Percentiles rank a stretch among this genome's conserved stretches.
Conservation (phyloP, 2,797 vertebrate species). For the Graptemys geographica region DNA sequence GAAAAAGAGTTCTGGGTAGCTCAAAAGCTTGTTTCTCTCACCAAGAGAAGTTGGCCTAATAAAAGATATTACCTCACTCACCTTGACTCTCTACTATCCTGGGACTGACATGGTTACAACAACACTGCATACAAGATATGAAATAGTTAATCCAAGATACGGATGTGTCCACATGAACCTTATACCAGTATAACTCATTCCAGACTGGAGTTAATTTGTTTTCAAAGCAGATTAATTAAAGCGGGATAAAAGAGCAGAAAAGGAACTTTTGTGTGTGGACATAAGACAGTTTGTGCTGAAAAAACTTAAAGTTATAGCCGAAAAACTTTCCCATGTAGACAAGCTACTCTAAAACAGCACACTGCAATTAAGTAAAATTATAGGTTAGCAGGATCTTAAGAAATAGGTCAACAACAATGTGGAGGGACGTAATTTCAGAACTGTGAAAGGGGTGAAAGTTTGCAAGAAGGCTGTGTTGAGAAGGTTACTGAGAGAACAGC, state of each 20-base stretch:
- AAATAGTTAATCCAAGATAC: neutral
- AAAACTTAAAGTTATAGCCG: neutral
- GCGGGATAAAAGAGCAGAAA: too few relatives aligned
- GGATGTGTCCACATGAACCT: neutral
- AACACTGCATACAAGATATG: neutral
- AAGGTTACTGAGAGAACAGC: neutral
- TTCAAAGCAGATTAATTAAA: neutral
- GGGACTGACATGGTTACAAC: neutral
- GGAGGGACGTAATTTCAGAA: neutral
- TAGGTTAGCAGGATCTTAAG: too few relatives aligned
- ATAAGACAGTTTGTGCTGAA: neutral
- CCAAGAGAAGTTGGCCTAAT: neutral
- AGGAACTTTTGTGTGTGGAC: neutral
- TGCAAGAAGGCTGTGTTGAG: neutral
- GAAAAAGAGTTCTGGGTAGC: neutral
- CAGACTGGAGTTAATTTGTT: neutral
- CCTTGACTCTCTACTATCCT: neutral
- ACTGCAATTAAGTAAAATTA: too few relatives aligned
- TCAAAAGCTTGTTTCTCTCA: neutral
- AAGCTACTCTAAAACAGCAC: too few relatives aligned
- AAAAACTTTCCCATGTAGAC: too few relatives aligned
- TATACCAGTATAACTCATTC: neutral
- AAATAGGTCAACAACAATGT: too few relatives aligned
- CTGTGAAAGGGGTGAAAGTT: neutral
- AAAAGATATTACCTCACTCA: neutral